phyloP scores from a whole-genome alignment of 2,888 invertebrate species.

The Eupithecia dodoneata region DNA sequence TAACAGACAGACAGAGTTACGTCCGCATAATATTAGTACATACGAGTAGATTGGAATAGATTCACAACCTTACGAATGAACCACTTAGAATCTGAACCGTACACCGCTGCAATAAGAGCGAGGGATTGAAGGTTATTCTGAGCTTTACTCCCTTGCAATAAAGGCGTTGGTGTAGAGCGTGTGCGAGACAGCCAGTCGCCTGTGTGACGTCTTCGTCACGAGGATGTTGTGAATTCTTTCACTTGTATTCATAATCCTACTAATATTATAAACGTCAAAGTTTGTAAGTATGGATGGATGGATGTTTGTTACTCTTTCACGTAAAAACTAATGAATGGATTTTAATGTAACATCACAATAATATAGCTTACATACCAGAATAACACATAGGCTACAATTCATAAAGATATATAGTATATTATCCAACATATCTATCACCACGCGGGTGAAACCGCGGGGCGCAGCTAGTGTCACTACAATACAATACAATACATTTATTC shows the following conservation, averaged over 20 bases:
- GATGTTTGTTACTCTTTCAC: too few species aligned
- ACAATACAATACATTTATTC: too few species aligned
- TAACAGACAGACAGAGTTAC: neutral
- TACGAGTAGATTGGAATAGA: neutral
- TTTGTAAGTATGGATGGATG: too few species aligned
- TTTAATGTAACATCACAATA: too few species aligned
- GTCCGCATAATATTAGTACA: neutral
- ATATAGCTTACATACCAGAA: too few species aligned
- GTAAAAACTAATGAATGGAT: too few species aligned
- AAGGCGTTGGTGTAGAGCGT: neutral
- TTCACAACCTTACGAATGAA: constrained; percentile 20
- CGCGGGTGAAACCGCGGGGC: too few species aligned
- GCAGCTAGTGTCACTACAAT: too few species aligned
- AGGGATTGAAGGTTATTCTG: neutral
- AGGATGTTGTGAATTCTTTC: constrained; percentile 4
- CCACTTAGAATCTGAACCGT: constrained; percentile 6
- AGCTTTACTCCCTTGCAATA: neutral
- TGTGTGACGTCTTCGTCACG: neutral
- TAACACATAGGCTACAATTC: too few species aligned
- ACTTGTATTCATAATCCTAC: neutral
- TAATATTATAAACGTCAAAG: too few species aligned
- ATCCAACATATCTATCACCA: too few species aligned
- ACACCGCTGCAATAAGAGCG: constrained; percentile 6
- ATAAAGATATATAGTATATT: too few species aligned
- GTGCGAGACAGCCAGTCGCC: constrained; percentile 39